Base-by-base conservation (phyloP, 2,797 vertebrate species). In the Muscicapa comitata region DNA sequence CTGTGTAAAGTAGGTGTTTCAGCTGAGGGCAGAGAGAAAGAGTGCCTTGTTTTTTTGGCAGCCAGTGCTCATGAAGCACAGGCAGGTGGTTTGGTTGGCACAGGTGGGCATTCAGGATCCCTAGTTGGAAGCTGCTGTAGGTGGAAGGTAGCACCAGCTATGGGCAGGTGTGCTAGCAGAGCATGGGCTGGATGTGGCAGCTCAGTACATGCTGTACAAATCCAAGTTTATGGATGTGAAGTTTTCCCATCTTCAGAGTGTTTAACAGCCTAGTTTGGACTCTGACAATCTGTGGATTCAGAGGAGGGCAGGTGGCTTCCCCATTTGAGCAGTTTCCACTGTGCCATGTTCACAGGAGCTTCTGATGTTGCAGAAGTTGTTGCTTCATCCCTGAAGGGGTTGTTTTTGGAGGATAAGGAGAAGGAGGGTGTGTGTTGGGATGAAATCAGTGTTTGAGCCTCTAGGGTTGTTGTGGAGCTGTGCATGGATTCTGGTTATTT, bases 201-300 rank as follows among this genome's bases (percentile, higher is more conserved):
- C 71, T 79, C n/a, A 45, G 61, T 16, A 24, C 6, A 0, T 62
- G 59, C 33, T 2, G 2, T 43, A 26, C 20, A 55, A 61, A 54
- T 47, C 35, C 20, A n/a, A 50, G 25, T 17, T 50, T 6, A 2
- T 45, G 29, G 55, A 35, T 9, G n/a, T 77, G 45, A n/a, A 53
- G 11, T 78, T 81, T 80, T 89, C 28, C 0, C 0, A 2, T 43
- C 13, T 40, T 50, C 8, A 6, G 13, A 29, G 13, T 47, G 2
- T 80, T 80, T 29, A 38, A 43, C 55, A 66, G 14, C 38, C n/a
- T 24, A 3, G 5, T 14, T 42, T 43, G 35, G 35, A 24, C 47
- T 68, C 38, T 10, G 33, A 24, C 3, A 23, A 5, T 35, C 58
- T 28, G 17, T 12, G 1, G 13, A 17, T 66, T 67, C 31, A 18